Evolutionary conservation across 2,888 invertebrate species (phyloP), one percentile per base, ranked within the genome.

Genomic region (Pachycephus smyrnensis): DNA sequence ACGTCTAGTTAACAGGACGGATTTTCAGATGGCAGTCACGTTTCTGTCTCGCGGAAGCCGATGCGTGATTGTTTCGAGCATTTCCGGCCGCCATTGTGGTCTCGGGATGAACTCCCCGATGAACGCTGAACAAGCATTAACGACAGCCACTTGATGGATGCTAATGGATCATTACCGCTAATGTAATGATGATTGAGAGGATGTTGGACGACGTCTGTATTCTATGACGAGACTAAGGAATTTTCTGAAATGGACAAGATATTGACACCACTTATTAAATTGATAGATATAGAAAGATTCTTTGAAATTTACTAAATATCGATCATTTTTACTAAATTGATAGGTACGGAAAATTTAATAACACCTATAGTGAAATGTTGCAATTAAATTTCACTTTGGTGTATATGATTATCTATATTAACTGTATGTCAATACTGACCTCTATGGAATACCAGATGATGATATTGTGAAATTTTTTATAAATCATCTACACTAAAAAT

Each of bases 171-270:
- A 88, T 88, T 88, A 88, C 84, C 84, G 87, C 82, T 88, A 86
- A 88, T 89, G 87, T 88, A 88, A 88, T 86, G 87, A 88, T 89
- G 88, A 89, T 89, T 86, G 88, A 89, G 88, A 87, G 89, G 86
- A 88, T 87, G 86, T 86, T 83, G 83, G 80, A 69, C 78, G 80
- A 79, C 81, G 76, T 77, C 36, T 74, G 37, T 74, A 35, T n/a
- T 74, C 12, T 36, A 33, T 35, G 15, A 74, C 74, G 55, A 55
- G 55, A 9, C 9, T 55, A 55, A 55, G 55, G 23, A 55, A 55
- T 55, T 55, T 55, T 15, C 9, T 15, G 2, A 55, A 55, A 55
- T 55, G 23, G 55, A 55, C 55, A 55, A 55, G 23, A 23, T 23
- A 55, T 23, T 55, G 55, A 55, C 23, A 55, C 23, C 55, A 55